Evolutionary conservation across 2,797 vertebrate genomes (phyloP).

Genomic region (Melanotaenia parkinsoni): DNA sequence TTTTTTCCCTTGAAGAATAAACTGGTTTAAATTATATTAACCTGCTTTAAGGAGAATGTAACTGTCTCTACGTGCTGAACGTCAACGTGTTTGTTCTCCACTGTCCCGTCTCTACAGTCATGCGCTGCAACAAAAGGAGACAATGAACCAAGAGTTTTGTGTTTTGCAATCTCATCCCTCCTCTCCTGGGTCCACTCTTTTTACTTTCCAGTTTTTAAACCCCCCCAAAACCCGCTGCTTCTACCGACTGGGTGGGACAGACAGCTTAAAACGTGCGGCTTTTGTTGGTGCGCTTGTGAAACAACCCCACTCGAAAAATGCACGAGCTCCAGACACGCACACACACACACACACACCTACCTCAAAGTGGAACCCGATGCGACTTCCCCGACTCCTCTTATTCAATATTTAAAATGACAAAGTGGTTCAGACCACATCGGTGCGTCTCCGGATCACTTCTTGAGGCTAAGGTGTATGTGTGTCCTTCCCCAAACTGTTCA

Average conservation of each 20-base stretch:
- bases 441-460: conserved; percentile 62
- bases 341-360: conserved; percentile 64
- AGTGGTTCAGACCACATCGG: conserved; percentile 62
- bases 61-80: conserved; percentile 29
- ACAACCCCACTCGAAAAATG: conserved; percentile 44
- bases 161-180: conserved; percentile 48
- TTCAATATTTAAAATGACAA: conserved; percentile 62
- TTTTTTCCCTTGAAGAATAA: not conserved
- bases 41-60: conserved; percentile 4
- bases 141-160: conserved; percentile 74
- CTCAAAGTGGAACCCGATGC: conserved; percentile 73
- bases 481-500: conserved; percentile 73
- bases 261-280: conserved; percentile 58
- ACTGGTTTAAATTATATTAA: not conserved
- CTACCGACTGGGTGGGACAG: not conserved
- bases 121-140: conserved; percentile 75
- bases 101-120: conserved; percentile 71
- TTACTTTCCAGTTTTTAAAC: conserved; percentile 21
- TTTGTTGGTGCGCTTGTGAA: conserved; percentile 70
- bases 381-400: conserved; percentile 69
- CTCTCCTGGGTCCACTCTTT: not conserved
- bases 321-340: conserved; percentile 33
- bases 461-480: conserved; percentile 72
- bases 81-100: conserved; percentile 47
- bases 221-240: conserved; percentile 15